Base-by-base conservation (phyloP, 2,113 vertebrate genomes). In the Gambusia holbrooki region DNA sequence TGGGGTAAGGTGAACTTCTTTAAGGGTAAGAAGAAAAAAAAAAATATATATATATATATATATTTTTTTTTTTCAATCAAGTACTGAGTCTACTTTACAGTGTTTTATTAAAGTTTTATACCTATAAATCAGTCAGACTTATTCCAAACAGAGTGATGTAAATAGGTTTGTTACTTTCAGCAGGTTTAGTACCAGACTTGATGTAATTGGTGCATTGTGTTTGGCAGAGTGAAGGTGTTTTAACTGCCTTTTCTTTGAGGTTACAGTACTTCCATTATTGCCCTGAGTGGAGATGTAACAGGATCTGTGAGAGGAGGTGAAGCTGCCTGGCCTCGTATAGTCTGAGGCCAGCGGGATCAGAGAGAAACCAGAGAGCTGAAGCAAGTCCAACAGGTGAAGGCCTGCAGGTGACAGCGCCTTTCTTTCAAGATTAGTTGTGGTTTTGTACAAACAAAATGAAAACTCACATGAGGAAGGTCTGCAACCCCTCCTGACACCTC, bases 271-370 rank as follows among this genome's bases (percentile, higher is more conserved):
- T 63, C 62, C 29, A 63, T 27, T 70, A 48, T 48, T 19, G 80
- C 85, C 83, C 83, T 72, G 76, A 89, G 88, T 87, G 90, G 75
- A 69, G 76, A 68, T 65, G 93, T 89, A 94, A 94, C 79, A 28
- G n/a, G 87, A 94, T 82, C 87, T 65, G 62, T 27, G 54, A 68
- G 82, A 81, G 79, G 60, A 82, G 84, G 77, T 83, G 73, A 84
- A 80, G 63, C 77, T 72, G 64, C 42, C 64, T 33, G 70, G 68
- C 64, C 69, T 81, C 1, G 60, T 72, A 79, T 90, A 88, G 90
- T 92, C 74, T 81, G 76, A 17, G 82, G 76, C 86, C 81, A 87
- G 77, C 25, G 73, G 87, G 75, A 67, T 37, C 35, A 73, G 8
- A 65, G 71, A 81, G 90, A 82, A 89, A 89, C 87, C 68, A 67